These are phyloP conservation scores for Probaryconus sp. DNA, from an alignment of 1,140 invertebrate species.

Conservation along the genomic window DNA sequence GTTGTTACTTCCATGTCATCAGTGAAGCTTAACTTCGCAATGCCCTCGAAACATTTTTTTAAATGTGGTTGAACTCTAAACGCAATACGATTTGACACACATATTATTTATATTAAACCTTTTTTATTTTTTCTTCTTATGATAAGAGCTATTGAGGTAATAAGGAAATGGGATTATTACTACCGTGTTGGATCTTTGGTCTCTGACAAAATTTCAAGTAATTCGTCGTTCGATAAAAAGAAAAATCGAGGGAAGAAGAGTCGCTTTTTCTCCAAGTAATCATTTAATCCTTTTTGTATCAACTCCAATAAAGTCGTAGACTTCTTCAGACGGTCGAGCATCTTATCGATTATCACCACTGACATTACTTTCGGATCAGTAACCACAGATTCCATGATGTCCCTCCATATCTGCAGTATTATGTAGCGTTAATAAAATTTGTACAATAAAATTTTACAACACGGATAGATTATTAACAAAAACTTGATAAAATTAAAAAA, in stretches of 20 bases:
- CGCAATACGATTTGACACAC: too few species aligned
- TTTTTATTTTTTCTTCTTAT: too few species aligned
- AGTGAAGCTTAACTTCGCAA: constrained; percentile 91
- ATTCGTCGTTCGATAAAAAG: constrained; percentile 97
- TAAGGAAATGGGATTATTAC: constrained; percentile 9
- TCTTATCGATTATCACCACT: constrained; percentile 94
- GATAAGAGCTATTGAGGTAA: too few species aligned
- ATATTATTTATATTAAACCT: background rate
- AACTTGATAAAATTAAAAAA: too few species aligned
- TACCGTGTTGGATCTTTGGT: constrained; percentile 96
- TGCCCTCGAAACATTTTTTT: constrained; percentile 98
- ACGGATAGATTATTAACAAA: too few species aligned
- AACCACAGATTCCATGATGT: constrained; percentile 93
- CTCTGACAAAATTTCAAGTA: constrained; percentile 97
- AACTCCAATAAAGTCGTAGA: constrained; percentile 91
- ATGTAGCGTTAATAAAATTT: constrained; percentile 28
- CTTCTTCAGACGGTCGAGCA: constrained; percentile 93
- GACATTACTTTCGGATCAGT: constrained; percentile 89
- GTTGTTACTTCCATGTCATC: constrained; percentile 91
- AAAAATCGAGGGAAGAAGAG: constrained; percentile 97
- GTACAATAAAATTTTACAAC: constrained; percentile 11
- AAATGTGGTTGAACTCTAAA: constrained; percentile 96
- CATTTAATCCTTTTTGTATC: constrained; percentile 95
- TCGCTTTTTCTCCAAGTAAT: constrained; percentile 97
- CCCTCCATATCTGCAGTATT: constrained; percentile 87